phyloP scores from a whole-genome alignment of 2,113 vertebrate species.

The Andinoacara biseriatus region DNA sequence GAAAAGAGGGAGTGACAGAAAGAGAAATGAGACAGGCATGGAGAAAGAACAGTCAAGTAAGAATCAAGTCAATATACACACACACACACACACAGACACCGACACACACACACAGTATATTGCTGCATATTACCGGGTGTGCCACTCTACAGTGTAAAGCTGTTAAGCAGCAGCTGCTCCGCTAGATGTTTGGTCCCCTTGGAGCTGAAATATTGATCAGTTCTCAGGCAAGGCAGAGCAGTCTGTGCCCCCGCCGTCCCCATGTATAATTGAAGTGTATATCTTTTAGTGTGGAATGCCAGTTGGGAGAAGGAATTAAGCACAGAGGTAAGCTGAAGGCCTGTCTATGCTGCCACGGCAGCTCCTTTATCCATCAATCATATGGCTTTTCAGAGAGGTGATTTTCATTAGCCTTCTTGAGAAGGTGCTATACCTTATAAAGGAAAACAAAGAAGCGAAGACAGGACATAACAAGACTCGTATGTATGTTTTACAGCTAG shows the following conservation, averaged over 20 bases:
- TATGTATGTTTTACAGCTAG: constrained; percentile 38
- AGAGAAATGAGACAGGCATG: constrained; percentile 26
- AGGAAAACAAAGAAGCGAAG: constrained; percentile 27
- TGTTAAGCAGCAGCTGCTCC: constrained; percentile 74
- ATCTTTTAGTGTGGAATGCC: constrained; percentile 63
- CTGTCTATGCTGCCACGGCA: constrained; percentile 52
- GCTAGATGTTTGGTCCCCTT: constrained; percentile 70
- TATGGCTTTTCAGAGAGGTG: constrained; percentile 36
- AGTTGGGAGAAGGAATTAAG: constrained; percentile 63
- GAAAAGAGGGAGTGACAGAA: constrained; percentile 4
- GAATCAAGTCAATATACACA: constrained; percentile 33
- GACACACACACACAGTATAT: constrained; percentile 44
- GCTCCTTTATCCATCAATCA: constrained; percentile 68
- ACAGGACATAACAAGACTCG: constrained; percentile 19
- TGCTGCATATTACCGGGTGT: constrained; percentile 51
- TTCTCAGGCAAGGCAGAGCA: constrained; percentile 50
- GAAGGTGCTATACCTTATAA: constrained; percentile 33
- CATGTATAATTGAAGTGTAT: constrained; percentile 76
- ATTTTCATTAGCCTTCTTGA: constrained; percentile 30
- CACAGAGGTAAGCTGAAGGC: constrained; percentile 56
- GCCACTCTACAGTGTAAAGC: constrained; percentile 71
- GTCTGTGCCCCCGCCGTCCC: constrained; percentile 41
- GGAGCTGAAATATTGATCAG: constrained; percentile 78
- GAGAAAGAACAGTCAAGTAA: constrained; percentile 37
- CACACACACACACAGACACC: not conserved